phyloP scores from a whole-genome alignment of 2,888 invertebrate genomes.

The Slavum lentiscoides region DNA sequence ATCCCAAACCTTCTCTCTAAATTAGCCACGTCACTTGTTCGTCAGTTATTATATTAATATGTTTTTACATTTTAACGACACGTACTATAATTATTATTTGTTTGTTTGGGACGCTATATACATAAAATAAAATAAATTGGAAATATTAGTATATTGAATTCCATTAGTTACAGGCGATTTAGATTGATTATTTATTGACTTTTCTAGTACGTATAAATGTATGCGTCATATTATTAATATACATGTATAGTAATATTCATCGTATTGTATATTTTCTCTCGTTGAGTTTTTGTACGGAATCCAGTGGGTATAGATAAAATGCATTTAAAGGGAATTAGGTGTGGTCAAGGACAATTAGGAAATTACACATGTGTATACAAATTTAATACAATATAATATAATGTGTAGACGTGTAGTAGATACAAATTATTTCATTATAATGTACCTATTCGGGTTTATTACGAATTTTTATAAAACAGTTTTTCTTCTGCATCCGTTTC shows the following conservation, averaged over 20 bases:
- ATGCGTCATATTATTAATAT: not conserved
- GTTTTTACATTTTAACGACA: too few species aligned
- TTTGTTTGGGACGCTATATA: too few species aligned
- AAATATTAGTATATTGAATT: too few species aligned
- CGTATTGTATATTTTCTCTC: not conserved
- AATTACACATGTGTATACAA: not conserved
- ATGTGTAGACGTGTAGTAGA: not conserved
- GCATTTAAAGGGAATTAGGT: conserved; percentile 7
- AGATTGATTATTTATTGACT: too few species aligned
- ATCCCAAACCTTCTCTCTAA: too few species aligned
- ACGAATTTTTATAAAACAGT: not conserved
- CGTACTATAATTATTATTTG: too few species aligned
- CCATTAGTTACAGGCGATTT: too few species aligned
- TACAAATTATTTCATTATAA: not conserved
- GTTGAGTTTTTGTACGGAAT: conserved; percentile 5
- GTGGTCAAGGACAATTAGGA: conserved; percentile 14
- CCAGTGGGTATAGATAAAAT: conserved; percentile 1
- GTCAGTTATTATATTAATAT: too few species aligned
- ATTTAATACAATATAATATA: not conserved
- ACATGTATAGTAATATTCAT: not conserved
- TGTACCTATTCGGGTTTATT: not conserved
- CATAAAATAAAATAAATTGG: too few species aligned
- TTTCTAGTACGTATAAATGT: too few species aligned
- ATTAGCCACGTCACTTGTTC: too few species aligned
- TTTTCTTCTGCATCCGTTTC: not conserved